Evolutionary conservation across 2,888 invertebrate genomes (phyloP).

Genomic region (Nomada ferruginata): DNA sequence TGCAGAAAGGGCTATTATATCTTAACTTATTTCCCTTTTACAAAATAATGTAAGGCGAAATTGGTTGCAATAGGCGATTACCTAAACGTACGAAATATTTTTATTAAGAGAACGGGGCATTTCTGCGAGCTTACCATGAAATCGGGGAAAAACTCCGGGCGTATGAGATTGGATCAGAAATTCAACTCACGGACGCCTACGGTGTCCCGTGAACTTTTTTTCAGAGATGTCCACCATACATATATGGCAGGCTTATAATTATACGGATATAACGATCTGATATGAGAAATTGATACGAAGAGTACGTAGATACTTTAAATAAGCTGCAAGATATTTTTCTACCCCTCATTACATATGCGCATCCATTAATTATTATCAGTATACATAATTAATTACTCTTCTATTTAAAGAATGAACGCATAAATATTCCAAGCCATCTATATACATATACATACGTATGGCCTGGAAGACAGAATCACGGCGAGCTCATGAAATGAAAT

Average conservation of each 20-base stretch:
- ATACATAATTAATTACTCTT: neutral
- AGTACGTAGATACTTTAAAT: neutral
- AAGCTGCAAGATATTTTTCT: neutral
- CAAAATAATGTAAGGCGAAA: too few relatives aligned
- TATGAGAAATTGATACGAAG: constrained; percentile 19
- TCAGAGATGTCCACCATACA: constrained; percentile 4
- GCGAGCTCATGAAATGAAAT: too few relatives aligned
- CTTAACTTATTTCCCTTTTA: too few relatives aligned
- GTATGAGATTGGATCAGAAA: constrained; percentile 11
- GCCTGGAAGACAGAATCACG: too few relatives aligned
- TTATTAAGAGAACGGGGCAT: neutral
- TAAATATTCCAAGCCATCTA: too few relatives aligned
- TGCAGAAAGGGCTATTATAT: too few relatives aligned
- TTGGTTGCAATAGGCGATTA: too few relatives aligned
- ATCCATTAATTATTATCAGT: neutral
- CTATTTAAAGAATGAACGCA: too few relatives aligned
- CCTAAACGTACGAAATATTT: neutral
- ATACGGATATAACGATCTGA: constrained; percentile 18
- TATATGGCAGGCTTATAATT: constrained; percentile 53
- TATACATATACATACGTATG: too few relatives aligned
- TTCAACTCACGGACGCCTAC: constrained; percentile 42
- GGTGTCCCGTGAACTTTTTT: constrained; percentile 33
- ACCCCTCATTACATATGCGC: neutral
- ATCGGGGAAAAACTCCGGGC: neutral
- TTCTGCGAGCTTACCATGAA: constrained; percentile 1